phyloP scores from a whole-genome alignment of 2,888 invertebrate species.

The Cryptops parisi region DNA sequence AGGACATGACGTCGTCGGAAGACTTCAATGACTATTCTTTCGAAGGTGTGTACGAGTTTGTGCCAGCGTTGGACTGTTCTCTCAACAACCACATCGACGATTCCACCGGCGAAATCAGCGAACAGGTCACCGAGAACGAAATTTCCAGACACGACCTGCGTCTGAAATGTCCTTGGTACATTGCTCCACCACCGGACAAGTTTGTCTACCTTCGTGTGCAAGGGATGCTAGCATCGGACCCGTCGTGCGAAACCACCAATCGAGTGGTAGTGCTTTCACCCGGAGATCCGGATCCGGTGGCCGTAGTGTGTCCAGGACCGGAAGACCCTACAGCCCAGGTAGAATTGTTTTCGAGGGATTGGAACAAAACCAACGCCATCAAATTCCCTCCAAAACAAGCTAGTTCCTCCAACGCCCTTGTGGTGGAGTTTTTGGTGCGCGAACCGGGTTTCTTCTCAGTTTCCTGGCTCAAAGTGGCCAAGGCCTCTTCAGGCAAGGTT shows the following conservation, averaged over 20 bases:
- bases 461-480: slow-evolving; percentile 64
- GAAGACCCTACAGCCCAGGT: slow-evolving; percentile 36
- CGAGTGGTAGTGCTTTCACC: slow-evolving; percentile 52
- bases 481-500: slow-evolving; percentile 20
- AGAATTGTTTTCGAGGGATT: slow-evolving; percentile 57
- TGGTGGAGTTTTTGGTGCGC: slow-evolving; percentile 56
- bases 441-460: slow-evolving; percentile 58
- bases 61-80: slow-evolving; percentile 53
- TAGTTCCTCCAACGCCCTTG: slow-evolving; percentile 44
- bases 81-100: slow-evolving; percentile 50
- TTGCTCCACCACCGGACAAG: slow-evolving; percentile 22
- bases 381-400: slow-evolving; percentile 8
- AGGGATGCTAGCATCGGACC: slow-evolving; percentile 23
- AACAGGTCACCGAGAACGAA: slow-evolving; percentile 64
- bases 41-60: slow-evolving; percentile 64
- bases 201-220: slow-evolving; percentile 23
- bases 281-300: slow-evolving; percentile 16
- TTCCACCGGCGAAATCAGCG: slow-evolving; percentile 55
- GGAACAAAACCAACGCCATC: slow-evolving; percentile 36
- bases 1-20: slow-evolving; percentile 64
- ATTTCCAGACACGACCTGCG: slow-evolving; percentile 50
- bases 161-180: slow-evolving; percentile 25
- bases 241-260: slow-evolving; percentile 53
- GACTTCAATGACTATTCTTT: slow-evolving; percentile 65
- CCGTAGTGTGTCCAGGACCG: slow-evolving; percentile 16